A percentile compares a stretch with the other conserved stretches of the same genome.
These are phyloP conservation scores for Brachyrhaphis roseni DNA, from an alignment of 2,797 vertebrate species.

Conservation along the genomic window DNA sequence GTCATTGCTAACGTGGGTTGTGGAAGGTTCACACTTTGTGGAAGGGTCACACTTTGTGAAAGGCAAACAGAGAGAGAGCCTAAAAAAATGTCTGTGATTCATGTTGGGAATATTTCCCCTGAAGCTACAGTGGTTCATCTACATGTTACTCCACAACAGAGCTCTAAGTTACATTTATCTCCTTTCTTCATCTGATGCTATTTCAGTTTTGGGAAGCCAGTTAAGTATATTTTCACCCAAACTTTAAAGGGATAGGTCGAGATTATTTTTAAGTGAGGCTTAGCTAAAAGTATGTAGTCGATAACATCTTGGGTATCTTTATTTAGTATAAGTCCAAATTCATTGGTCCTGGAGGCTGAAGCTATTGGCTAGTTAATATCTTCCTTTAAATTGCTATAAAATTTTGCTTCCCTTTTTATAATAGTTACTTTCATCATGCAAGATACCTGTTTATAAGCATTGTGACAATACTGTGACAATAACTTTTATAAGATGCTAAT, in stretches of 20 bases:
- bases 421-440: background rate
- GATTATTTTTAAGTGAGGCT: constrained; percentile 21
- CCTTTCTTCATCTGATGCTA: constrained; percentile 62
- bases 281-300: constrained; percentile 5
- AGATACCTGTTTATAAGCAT: background rate
- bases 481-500: background rate
- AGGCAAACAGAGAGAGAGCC: constrained; percentile 43
- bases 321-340: background rate
- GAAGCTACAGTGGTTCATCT: constrained; percentile 48
- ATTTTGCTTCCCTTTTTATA: background rate
- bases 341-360: background rate
- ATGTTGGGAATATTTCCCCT: constrained; percentile 63
- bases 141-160: constrained; percentile 36
- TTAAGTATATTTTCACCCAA: constrained; percentile 38
- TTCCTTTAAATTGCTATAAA: background rate
- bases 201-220: constrained; percentile 25
- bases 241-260: constrained; percentile 38
- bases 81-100: constrained; percentile 65
- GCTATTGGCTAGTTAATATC: background rate
- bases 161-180: constrained; percentile 50
- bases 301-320: constrained; percentile 10
- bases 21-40: constrained; percentile 50
- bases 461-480: background rate
- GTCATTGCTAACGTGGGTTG: constrained; percentile 27
- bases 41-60: constrained; percentile 39